phyloP scores from a whole-genome alignment of 2,888 invertebrate genomes.

The Argyra leucocephala region DNA sequence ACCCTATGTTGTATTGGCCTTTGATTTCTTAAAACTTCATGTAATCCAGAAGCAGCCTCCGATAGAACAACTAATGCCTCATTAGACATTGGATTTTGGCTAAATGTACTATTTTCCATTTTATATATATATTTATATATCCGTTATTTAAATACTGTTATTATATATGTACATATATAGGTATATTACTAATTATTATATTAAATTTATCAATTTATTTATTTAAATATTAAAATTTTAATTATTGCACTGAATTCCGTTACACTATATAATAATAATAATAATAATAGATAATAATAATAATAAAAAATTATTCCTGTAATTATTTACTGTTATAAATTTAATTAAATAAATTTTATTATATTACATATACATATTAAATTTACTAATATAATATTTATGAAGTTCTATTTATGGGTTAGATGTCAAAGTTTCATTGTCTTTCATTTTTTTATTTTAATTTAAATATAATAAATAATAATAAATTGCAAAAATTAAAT shows the following conservation, averaged over 20 bases:
- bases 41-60: constrained; percentile 63
- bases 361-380: too few relatives aligned
- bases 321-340: neutral
- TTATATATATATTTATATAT: constrained; percentile 14
- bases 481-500: too few relatives aligned
- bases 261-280: neutral
- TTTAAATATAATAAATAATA: too few relatives aligned
- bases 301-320: neutral
- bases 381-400: neutral
- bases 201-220: too few relatives aligned
- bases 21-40: constrained; percentile 65
- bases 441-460: neutral
- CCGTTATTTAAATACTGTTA: neutral
- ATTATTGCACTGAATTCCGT: neutral
- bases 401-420: neutral
- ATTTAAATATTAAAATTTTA: neutral
- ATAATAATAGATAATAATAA: too few relatives aligned
- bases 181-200: too few relatives aligned
- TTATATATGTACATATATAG: neutral
- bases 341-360: too few relatives aligned
- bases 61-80: constrained; percentile 66
- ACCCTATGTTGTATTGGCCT: constrained; percentile 66
- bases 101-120: constrained; percentile 70
- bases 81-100: constrained; percentile 61
- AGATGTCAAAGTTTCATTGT: constrained; percentile 3